A percentile compares a stretch with the other conserved stretches of the same genome.
Evolutionary conservation across 2,888 invertebrate genomes (phyloP).

Genomic region (Malacosoma neustria): DNA sequence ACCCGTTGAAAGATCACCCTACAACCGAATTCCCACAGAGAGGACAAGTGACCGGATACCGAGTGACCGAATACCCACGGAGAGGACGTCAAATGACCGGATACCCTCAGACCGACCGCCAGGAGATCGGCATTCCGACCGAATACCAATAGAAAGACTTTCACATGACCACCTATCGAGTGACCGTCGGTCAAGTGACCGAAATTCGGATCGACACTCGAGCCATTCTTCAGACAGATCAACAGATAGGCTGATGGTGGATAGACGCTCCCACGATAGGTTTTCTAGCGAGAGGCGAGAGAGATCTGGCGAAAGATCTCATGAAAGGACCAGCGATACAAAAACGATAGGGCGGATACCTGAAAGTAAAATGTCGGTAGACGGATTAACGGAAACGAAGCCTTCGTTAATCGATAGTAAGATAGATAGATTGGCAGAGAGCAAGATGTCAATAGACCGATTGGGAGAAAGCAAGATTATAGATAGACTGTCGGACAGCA

Average conservation of each 20-base stretch:
- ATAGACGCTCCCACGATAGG: not conserved
- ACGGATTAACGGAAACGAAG: constrained; percentile 9
- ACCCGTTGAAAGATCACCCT: constrained; percentile 24
- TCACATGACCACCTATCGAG: constrained; percentile 22
- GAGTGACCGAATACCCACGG: constrained; percentile 14
- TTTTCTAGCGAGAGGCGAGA: constrained; percentile 6
- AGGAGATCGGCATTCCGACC: constrained; percentile 19
- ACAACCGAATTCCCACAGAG: constrained; percentile 23
- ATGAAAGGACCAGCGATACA: constrained; percentile 11
- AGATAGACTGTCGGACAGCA: constrained; percentile 34
- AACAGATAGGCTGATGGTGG: not conserved
- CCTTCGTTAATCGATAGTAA: constrained; percentile 11
- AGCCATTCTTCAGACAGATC: not conserved
- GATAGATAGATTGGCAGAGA: constrained; percentile 14
- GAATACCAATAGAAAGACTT: constrained; percentile 24
- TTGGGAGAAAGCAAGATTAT: constrained; percentile 20
- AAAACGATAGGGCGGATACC: constrained; percentile 5
- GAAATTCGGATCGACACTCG: constrained; percentile 17
- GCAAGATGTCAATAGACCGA: constrained; percentile 17
- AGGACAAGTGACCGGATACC: constrained; percentile 26
- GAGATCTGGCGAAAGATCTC: constrained; percentile 15
- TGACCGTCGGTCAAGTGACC: constrained; percentile 28
- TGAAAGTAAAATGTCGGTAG: constrained; percentile 6
- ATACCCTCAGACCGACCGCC: constrained; percentile 17
- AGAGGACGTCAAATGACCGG: constrained; percentile 25